phyloP scores from a whole-genome alignment of 2,888 invertebrate genomes.

The Lithophane leautieri region DNA sequence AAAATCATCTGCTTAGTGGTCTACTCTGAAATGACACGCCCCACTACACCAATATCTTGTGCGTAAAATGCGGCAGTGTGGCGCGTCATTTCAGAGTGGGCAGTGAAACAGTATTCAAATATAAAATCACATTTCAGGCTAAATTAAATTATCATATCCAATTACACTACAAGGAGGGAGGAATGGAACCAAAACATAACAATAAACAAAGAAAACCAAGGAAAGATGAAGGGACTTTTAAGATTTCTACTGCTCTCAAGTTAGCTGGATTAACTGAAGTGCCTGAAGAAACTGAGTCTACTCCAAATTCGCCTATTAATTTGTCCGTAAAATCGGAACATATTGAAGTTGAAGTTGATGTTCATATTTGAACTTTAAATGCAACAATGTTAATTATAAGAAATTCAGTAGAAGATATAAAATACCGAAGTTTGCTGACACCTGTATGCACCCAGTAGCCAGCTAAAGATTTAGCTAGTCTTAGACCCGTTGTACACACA shows the following conservation, averaged over 20 bases:
- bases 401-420: constrained; percentile 7
- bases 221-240: constrained; percentile 78
- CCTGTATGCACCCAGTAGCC: neutral
- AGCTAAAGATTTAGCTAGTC: neutral
- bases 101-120: neutral
- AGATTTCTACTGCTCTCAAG: constrained; percentile 79
- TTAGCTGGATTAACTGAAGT: constrained; percentile 76
- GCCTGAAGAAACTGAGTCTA: constrained; percentile 45
- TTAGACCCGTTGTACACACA: neutral
- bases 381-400: neutral
- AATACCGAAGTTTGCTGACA: constrained; percentile 5
- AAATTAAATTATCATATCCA: constrained; percentile 78
- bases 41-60: too few relatives aligned
- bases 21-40: too few relatives aligned
- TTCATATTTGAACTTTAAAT: constrained; percentile 46
- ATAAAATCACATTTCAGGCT: constrained; percentile 71
- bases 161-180: constrained; percentile 66
- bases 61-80: too few relatives aligned
- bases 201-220: constrained; percentile 79
- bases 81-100: too few relatives aligned
- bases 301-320: constrained; percentile 47
- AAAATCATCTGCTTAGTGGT: too few relatives aligned
- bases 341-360: constrained; percentile 66
- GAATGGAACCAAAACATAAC: constrained; percentile 56
- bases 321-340: constrained; percentile 58